These are phyloP conservation scores for Druon quercuslanigerum DNA, from an alignment of 1,140 invertebrate genomes.

Conservation along the genomic window DNA sequence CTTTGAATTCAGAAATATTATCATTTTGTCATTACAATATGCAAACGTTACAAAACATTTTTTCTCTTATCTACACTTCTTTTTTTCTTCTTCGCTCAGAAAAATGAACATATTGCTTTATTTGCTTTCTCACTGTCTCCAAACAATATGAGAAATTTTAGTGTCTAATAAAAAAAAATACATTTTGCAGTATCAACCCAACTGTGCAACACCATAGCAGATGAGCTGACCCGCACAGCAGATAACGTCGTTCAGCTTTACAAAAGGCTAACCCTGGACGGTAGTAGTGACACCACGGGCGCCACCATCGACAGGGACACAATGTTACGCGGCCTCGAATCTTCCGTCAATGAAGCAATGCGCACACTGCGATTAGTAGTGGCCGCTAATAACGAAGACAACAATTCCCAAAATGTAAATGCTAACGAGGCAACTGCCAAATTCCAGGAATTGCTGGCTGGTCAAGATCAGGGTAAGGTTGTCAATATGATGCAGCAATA, in stretches of 20 bases:
- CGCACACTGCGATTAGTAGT: slow-evolving; percentile 68
- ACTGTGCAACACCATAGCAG: slow-evolving; percentile 80
- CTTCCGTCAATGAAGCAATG: slow-evolving; percentile 71
- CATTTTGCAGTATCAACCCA: slow-evolving; percentile 79
- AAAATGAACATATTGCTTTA: no score
- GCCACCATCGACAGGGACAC: slow-evolving; percentile 66
- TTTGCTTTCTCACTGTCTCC: no score
- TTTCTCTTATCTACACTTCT: no score
- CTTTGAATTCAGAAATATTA: no score
- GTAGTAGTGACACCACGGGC: slow-evolving; percentile 56
- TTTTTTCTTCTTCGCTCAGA: no score
- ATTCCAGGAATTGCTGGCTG: slow-evolving; percentile 65
- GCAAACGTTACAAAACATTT: no score
- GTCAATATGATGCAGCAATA: slow-evolving; percentile 82
- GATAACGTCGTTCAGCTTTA: slow-evolving; percentile 82
- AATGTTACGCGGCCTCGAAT: slow-evolving; percentile 69
- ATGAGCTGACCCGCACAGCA: slow-evolving; percentile 79
- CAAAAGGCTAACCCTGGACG: slow-evolving; percentile 76
- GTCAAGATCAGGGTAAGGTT: slow-evolving; percentile 74
- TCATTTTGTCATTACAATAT: no score
- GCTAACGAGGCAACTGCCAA: slow-evolving; percentile 66
- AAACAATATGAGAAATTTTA: neutral
- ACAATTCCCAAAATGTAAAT: slow-evolving; percentile 56
- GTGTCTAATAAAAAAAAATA: neutral
- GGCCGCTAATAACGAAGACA: slow-evolving; percentile 56